These are phyloP conservation scores for Schizotus pectinicornis DNA, from an alignment of 2,888 invertebrate genomes.

Conservation along the genomic window DNA sequence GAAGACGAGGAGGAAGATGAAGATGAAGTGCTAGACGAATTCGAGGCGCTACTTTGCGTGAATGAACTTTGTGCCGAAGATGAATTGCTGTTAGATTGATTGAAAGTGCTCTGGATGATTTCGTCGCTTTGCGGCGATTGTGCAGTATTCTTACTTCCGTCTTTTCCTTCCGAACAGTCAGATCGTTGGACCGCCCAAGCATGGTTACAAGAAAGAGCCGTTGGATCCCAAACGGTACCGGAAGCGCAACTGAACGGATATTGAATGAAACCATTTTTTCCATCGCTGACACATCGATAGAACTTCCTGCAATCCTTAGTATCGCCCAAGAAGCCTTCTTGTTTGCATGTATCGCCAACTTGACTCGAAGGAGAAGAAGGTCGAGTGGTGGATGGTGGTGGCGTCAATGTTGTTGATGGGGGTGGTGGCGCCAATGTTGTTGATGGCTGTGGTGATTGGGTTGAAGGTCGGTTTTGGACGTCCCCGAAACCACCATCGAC, in stretches of 20 bases:
- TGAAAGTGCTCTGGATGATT: constrained; percentile 15
- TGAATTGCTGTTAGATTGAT: constrained; percentile 20
- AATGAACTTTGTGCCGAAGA: constrained; percentile 4
- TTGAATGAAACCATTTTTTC: constrained; percentile 65
- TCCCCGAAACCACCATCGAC: constrained; percentile 49
- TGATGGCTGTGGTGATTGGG: constrained; percentile 29
- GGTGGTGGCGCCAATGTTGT: constrained; percentile 23
- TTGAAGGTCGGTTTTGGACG: constrained; percentile 40
- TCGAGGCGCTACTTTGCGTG: constrained; percentile 1
- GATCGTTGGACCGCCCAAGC: constrained; percentile 70
- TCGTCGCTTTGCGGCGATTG: constrained; percentile 17
- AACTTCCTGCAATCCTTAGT: constrained; percentile 75
- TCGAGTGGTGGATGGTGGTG: constrained; percentile 13
- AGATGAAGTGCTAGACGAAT: background rate
- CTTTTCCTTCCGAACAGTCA: constrained; percentile 64
- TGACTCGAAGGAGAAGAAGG: constrained; percentile 34
- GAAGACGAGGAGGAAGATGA: constrained; percentile 10
- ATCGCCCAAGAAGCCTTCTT: constrained; percentile 76
- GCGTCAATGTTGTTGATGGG: constrained; percentile 25
- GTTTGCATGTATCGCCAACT: constrained; percentile 57
- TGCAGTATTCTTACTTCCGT: constrained; percentile 20
- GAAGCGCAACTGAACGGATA: constrained; percentile 78
- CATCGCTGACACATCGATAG: constrained; percentile 75
- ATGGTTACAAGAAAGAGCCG: constrained; percentile 74
- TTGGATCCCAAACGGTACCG: constrained; percentile 79